Percentiles rank a stretch among this genome's conserved stretches.
phyloP scores from a whole-genome alignment of 2,797 vertebrate species.

The Rhadinocentrus ornatus region DNA sequence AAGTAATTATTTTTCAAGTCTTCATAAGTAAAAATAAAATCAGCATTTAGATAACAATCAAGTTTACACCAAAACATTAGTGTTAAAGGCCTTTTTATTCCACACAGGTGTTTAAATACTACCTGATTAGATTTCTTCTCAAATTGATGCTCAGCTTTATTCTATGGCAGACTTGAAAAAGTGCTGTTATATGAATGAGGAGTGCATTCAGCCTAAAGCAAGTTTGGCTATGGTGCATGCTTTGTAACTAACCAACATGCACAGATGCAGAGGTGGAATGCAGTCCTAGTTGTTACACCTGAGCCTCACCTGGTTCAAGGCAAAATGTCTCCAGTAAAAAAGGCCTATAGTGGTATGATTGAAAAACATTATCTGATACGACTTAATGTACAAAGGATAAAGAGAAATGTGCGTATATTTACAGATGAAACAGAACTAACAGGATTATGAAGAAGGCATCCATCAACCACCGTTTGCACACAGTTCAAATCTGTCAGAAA shows the following conservation, averaged over 20 bases:
- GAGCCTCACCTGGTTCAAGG: too few relatives aligned
- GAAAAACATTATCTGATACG: too few relatives aligned
- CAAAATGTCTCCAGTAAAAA: neutral
- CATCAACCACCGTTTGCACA: neutral
- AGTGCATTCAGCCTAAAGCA: too few relatives aligned
- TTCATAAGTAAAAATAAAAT: constrained; percentile 1
- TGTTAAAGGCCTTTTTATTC: neutral
- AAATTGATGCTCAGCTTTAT: neutral
- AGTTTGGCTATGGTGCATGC: too few relatives aligned
- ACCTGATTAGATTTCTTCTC: neutral
- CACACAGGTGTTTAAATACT: neutral
- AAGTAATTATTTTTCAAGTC: too few relatives aligned
- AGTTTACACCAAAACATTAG: neutral
- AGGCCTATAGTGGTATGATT: neutral
- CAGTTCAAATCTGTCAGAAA: neutral
- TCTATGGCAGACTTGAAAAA: too few relatives aligned
- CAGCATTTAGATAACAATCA: neutral
- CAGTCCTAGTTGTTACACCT: too few relatives aligned
- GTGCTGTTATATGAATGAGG: too few relatives aligned
- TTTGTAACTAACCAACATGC: too few relatives aligned
- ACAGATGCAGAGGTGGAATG: too few relatives aligned
- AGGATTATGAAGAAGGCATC: neutral
- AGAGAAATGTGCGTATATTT: neutral
- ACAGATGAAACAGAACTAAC: neutral
- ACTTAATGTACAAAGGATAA: too few relatives aligned